Evolutionary conservation across 2,797 vertebrate genomes (phyloP).

Genomic region (Luscinia luscinia): DNA sequence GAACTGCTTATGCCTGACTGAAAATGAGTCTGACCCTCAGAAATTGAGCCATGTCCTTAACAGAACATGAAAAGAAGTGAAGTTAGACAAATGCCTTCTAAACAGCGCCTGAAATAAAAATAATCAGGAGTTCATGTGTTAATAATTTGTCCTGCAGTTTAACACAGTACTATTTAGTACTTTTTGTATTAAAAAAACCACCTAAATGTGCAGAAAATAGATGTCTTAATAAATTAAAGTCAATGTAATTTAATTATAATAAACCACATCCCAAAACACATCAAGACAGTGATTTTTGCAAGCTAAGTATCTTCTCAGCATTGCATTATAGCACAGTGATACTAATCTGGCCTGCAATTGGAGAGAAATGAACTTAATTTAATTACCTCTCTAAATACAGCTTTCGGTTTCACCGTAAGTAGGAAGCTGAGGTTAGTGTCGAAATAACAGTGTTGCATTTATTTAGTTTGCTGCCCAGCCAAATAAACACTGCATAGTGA

Average conservation of each 20-base stretch:
- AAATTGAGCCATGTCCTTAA: not conserved
- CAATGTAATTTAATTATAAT: not conserved
- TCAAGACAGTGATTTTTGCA: not conserved
- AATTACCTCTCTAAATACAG: not conserved
- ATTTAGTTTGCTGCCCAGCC: not conserved
- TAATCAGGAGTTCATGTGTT: not conserved
- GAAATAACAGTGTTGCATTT: not conserved
- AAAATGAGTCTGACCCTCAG: not conserved
- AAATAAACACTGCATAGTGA: not conserved
- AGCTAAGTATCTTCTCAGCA: not conserved
- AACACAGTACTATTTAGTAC: not conserved
- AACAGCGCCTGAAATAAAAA: not conserved
- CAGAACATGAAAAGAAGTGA: not conserved
- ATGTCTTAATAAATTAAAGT: not conserved
- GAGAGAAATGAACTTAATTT: not conserved
- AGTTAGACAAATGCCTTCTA: not conserved
- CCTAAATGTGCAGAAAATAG: not conserved
- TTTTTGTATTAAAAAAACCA: not conserved
- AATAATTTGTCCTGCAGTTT: not conserved
- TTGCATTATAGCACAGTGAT: not conserved
- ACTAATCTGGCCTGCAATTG: not conserved
- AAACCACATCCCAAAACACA: not conserved
- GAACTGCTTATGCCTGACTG: not conserved
- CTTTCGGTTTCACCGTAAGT: not conserved
- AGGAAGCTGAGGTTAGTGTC: not conserved